Conservation (phyloP, 2,888 invertebrate species). For the Stenchaetothrips biformis region DNA sequence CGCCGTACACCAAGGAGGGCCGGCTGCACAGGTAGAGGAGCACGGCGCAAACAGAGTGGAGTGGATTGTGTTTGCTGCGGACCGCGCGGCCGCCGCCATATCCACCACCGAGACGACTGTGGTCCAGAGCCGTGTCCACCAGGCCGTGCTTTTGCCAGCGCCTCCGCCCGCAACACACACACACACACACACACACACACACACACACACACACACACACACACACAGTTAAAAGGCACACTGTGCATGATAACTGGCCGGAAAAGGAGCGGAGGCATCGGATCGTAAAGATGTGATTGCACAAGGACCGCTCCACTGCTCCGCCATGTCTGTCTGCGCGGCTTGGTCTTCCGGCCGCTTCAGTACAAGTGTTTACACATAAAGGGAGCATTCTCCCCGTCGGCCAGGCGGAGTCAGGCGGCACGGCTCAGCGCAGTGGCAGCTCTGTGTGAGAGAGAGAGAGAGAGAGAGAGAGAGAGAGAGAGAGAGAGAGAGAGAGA, state of each 20-base stretch:
- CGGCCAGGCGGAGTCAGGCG: neutral
- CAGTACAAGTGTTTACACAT: conserved; percentile 1
- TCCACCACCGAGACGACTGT: neutral
- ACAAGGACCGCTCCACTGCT: neutral
- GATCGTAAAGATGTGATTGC: conserved; percentile 6
- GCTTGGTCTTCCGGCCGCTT: neutral
- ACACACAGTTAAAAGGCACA: neutral
- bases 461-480: no score
- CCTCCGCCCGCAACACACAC: neutral
- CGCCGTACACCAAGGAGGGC: neutral
- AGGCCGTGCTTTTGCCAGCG: neutral
- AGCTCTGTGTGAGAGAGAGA: no score
- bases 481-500: no score
- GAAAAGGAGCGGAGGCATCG: neutral
- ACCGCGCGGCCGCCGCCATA: neutral
- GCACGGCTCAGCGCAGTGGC: no score
- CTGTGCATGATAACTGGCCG: neutral
- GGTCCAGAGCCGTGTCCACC: neutral
- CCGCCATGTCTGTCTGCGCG: neutral
- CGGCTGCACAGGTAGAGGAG: neutral
- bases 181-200: neutral
- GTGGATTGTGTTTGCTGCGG: conserved; percentile 7
- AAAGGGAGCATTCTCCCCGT: conserved; percentile 11
- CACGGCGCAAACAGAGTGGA: neutral
- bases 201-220: neutral